Evolutionary conservation across 35 echinoderm and acorn worm genomes (phyloP).

Genomic region (Eucidaris tribuloides): DNA sequence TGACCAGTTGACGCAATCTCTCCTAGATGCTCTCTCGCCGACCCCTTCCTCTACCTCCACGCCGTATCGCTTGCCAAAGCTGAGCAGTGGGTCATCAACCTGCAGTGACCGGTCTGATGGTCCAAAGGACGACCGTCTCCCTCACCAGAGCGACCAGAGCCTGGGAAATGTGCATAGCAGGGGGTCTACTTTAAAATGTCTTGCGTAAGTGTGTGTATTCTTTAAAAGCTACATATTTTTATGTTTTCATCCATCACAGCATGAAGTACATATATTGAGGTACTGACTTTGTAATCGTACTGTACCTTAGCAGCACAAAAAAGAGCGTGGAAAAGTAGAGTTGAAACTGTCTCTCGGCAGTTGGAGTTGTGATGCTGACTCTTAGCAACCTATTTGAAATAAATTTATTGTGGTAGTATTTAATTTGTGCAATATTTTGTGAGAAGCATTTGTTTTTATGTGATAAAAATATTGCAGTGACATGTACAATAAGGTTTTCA

Average conservation of each 20-base stretch:
- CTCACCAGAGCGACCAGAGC: background rate
- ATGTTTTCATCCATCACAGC: background rate
- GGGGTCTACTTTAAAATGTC: background rate
- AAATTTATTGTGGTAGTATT: too few relatives aligned
- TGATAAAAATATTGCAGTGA: too few relatives aligned
- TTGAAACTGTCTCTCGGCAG: too few relatives aligned
- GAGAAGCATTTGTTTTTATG: too few relatives aligned
- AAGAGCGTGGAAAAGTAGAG: too few relatives aligned
- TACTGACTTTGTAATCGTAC: background rate
- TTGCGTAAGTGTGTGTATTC: background rate
- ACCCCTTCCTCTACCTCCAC: background rate
- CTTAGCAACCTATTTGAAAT: too few relatives aligned
- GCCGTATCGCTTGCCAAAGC: slow-evolving; percentile 6
- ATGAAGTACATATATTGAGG: background rate
- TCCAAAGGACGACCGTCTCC: background rate
- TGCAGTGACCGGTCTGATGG: background rate
- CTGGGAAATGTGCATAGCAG: background rate
- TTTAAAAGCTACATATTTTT: too few relatives aligned
- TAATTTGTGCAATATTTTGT: too few relatives aligned
- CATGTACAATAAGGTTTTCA: too few relatives aligned
- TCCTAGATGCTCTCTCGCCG: background rate
- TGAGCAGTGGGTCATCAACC: background rate
- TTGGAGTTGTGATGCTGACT: too few relatives aligned
- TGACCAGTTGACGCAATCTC: background rate
- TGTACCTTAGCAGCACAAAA: too few relatives aligned